These are phyloP conservation scores for Acanthosepion lycidas DNA, from an alignment of 2,888 invertebrate species.

Conservation along the genomic window DNA sequence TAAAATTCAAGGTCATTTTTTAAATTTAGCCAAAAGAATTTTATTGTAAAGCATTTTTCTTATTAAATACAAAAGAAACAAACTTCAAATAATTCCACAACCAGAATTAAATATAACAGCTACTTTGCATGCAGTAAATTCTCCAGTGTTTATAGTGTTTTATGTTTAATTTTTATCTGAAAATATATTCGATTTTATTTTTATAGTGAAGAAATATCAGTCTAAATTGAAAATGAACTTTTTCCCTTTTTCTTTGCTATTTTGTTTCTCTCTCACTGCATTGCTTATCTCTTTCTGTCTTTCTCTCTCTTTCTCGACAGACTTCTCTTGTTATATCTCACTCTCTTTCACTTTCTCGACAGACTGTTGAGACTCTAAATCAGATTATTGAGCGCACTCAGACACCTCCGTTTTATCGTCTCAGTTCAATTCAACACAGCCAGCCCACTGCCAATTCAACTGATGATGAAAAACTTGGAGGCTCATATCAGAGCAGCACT, in stretches of 20 bases:
- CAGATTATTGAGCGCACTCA: slow-evolving; percentile 97
- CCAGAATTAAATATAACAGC: too few species aligned
- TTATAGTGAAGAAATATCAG: not conserved
- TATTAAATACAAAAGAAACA: too few species aligned
- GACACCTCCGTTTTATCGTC: slow-evolving; percentile 97
- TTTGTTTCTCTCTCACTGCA: too few species aligned
- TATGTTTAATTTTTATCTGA: not conserved
- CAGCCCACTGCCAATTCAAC: slow-evolving; percentile 67
- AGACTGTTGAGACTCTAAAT: slow-evolving; percentile 94
- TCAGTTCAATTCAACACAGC: slow-evolving; percentile 79
- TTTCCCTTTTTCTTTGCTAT: too few species aligned
- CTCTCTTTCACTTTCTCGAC: slow-evolving; percentile 45
- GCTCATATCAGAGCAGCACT: slow-evolving; percentile 73
- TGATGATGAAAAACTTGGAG: slow-evolving; percentile 76
- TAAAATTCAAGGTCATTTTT: too few species aligned
- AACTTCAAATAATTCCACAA: too few species aligned
- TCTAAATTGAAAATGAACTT: too few species aligned
- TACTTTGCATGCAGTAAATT: too few species aligned
- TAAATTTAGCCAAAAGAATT: too few species aligned
- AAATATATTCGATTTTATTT: not conserved
- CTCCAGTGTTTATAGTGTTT: not conserved
- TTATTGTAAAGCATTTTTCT: too few species aligned
- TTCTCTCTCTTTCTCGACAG: not conserved
- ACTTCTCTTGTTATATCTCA: not conserved
- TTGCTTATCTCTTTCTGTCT: not conserved